Percentiles rank a stretch among this genome's conserved stretches.
phyloP scores from a whole-genome alignment of 1,140 invertebrate species.

The Zaprionus inermis region DNA sequence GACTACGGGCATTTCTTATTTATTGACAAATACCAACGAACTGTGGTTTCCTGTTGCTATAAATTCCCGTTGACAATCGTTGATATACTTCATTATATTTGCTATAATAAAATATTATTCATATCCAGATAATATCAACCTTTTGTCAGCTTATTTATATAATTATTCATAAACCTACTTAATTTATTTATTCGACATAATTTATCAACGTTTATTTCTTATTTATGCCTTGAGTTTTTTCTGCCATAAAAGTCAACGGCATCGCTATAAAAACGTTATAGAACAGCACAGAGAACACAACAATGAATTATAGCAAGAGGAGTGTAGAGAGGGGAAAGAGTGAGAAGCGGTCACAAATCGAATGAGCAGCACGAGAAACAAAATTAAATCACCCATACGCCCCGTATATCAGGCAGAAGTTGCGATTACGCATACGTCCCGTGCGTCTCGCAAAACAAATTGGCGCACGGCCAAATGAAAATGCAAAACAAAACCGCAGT shows the following conservation, averaged over 20 bases:
- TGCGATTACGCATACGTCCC: conserved; percentile 41
- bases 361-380: conserved; percentile 25
- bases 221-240: conserved; percentile 51
- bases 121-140: neutral
- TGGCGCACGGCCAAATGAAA: conserved; percentile 68
- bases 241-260: conserved; percentile 50
- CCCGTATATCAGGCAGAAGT: conserved; percentile 43
- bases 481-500: conserved; percentile 63
- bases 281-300: conserved; percentile 36
- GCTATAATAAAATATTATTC: conserved; percentile 1
- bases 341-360: conserved; percentile 36
- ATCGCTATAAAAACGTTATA: conserved; percentile 24
- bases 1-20: neutral
- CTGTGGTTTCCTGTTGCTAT: neutral
- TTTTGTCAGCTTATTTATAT: conserved; percentile 14
- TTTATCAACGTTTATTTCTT: conserved; percentile 36
- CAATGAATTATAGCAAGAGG: conserved; percentile 40
- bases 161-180: neutral
- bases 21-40: neutral
- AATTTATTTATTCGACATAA: conserved; percentile 1
- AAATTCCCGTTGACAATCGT: conserved; percentile 22
- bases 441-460: conserved; percentile 23
- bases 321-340: neutral
- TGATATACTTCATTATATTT: conserved; percentile 39
- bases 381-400: conserved; percentile 51